A percentile compares a stretch with the other conserved stretches of the same genome.
These are phyloP conservation scores for Romanogobio albipinnatus DNA, from an alignment of 2,113 vertebrate genomes.

Conservation along the genomic window DNA sequence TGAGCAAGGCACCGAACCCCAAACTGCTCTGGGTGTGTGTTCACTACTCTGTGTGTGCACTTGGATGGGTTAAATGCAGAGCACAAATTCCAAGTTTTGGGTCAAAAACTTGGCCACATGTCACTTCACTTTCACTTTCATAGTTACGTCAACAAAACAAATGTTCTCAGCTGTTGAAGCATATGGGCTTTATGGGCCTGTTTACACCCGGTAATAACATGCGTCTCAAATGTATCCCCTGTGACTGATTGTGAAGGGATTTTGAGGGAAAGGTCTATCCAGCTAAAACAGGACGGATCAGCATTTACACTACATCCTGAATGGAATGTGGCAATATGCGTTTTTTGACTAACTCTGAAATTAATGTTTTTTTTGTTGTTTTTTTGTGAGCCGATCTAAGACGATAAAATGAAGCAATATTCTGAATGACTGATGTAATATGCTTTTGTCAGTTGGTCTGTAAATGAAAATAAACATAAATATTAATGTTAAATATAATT, in stretches of 20 bases:
- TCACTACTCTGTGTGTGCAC: no score
- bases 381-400: not conserved
- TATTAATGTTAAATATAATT: not conserved
- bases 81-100: no score
- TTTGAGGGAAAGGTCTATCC: not conserved
- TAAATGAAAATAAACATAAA: not conserved
- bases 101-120: no score
- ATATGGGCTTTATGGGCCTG: not conserved
- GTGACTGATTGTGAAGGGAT: not conserved
- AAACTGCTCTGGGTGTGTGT: no score
- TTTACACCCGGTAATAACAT: not conserved
- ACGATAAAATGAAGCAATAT: not conserved
- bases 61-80: no score
- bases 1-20: no score
- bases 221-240: not conserved
- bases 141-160: not conserved
- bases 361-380: no score
- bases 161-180: not conserved
- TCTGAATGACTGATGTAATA: no score
- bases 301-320: not conserved
- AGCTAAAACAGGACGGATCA: not conserved
- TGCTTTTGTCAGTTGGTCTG: not conserved
- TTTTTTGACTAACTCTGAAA: no score
- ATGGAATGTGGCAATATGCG: no score
- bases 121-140: not conserved